Base-by-base conservation (phyloP, 2,797 vertebrate species). In the Eupleurogrammus muticus region DNA sequence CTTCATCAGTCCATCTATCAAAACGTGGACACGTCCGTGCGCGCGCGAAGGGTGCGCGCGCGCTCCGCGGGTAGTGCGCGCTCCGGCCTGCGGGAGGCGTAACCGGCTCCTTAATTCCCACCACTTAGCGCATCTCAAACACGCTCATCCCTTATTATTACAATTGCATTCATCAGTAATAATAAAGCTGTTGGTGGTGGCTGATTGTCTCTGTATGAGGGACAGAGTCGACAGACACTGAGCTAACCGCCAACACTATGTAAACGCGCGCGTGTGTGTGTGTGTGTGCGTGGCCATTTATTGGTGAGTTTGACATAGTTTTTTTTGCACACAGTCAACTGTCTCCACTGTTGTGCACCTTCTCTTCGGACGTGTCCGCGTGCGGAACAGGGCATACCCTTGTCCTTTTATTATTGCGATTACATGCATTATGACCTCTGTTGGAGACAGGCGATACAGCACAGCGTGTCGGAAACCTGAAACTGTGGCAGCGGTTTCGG, bases 11-110 rank as follows among this genome's bases (percentile, higher is more conserved):
- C 56, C 70, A 32, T 44, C 70, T n/a, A 55, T 72, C 66, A 76
- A n/a, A 28, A 73, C 64, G 49, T 61, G 59, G 72, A 74, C 77
- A 79, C 72, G 46, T 70, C 38, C 75, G 11, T 9, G 44, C 20
- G 49, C 40, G 20, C 53, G 36, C 54, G 54, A 34, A 28, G 6
- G 6, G 66, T 21, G 75, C 14, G 77, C 53, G 65, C 49, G 44
- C 79, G 62, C 75, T 70, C 53, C 28, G 16, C 50, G 1, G 49
- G 81, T 81, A 87, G 81, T 89, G 90, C 87, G 61, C 84, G 35
- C 54, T 79, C 66, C 53, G 80, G 82, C 92, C 90, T 86, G 88
- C 77, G 83, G 89, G 93, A 79, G 92, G 91, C 89, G 92, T 87
- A 77, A 68, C 77, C 70, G 23, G 53, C 73, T 83, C 77, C 75